Evolutionary conservation across 2,113 vertebrate genomes (phyloP).

Genomic region (Ursus arctos): DNA sequence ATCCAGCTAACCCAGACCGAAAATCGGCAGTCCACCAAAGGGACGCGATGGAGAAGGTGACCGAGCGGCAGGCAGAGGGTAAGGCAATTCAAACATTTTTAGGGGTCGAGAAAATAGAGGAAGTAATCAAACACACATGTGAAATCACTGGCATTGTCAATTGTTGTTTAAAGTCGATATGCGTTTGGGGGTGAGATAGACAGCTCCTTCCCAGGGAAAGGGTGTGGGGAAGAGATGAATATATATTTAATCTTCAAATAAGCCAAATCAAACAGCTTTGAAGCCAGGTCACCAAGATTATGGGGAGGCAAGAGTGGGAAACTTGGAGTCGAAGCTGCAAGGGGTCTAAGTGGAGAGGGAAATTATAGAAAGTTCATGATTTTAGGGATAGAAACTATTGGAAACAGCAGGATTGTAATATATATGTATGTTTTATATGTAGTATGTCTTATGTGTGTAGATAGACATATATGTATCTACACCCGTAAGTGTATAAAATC

Average conservation of each 20-base stretch:
- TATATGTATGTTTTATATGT: not conserved
- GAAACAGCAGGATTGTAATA: not conserved
- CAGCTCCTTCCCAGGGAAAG: not conserved
- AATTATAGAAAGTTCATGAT: not conserved
- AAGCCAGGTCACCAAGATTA: not conserved
- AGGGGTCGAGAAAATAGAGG: not conserved
- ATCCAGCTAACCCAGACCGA: not conserved
- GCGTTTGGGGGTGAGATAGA: not conserved
- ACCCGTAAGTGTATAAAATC: not conserved
- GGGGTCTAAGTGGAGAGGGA: not conserved
- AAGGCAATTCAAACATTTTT: not conserved
- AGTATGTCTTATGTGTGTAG: not conserved
- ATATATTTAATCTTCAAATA: not conserved
- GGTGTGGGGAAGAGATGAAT: not conserved
- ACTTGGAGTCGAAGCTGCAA: not conserved
- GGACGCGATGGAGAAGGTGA: not conserved
- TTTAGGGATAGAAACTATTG: not conserved
- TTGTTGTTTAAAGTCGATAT: not conserved
- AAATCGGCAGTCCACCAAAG: not conserved
- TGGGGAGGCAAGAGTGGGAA: not conserved
- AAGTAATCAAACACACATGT: not conserved
- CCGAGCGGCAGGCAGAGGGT: not conserved
- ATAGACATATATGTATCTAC: not conserved
- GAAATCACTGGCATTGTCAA: not conserved
- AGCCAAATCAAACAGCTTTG: not conserved